Conservation (phyloP, 2,888 invertebrate species). For the Eudasyphora cyanicolor region DNA sequence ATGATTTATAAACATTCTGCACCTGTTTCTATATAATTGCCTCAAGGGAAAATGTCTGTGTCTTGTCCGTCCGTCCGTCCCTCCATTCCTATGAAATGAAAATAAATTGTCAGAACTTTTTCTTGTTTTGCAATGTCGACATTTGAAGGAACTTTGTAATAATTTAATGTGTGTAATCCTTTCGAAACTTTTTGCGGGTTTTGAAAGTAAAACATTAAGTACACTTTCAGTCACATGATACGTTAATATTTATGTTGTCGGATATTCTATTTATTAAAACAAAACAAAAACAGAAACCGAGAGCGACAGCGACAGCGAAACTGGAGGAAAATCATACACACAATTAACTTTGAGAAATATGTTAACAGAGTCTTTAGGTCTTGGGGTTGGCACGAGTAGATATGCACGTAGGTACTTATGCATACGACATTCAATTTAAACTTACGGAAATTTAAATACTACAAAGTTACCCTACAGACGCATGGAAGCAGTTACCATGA, state of each 20-base stretch:
- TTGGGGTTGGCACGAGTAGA: too few species aligned
- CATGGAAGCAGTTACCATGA: neutral
- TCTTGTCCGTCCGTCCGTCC: neutral
- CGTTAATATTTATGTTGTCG: neutral
- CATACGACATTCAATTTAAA: neutral
- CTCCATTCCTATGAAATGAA: neutral
- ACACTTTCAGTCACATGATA: conserved; percentile 22
- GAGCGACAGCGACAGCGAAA: neutral
- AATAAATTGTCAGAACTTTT: conserved; percentile 11
- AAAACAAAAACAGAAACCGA: neutral
- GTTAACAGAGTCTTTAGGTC: neutral
- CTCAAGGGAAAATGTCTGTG: neutral
- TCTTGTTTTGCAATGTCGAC: neutral
- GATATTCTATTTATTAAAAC: neutral
- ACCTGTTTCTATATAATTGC: neutral
- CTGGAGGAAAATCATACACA: neutral
- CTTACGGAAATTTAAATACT: neutral
- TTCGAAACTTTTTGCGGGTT: conserved; percentile 18
- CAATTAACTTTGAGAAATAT: conserved; percentile 21
- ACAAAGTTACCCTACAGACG: neutral
- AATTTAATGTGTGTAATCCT: conserved; percentile 20
- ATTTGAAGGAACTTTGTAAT: neutral
- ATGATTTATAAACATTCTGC: neutral
- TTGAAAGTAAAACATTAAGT: neutral
- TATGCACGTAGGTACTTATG: neutral